Conservation (phyloP, 30 jellyfish, hydroid and myxozoan species). For the Clytia hemisphaerica region DNA sequence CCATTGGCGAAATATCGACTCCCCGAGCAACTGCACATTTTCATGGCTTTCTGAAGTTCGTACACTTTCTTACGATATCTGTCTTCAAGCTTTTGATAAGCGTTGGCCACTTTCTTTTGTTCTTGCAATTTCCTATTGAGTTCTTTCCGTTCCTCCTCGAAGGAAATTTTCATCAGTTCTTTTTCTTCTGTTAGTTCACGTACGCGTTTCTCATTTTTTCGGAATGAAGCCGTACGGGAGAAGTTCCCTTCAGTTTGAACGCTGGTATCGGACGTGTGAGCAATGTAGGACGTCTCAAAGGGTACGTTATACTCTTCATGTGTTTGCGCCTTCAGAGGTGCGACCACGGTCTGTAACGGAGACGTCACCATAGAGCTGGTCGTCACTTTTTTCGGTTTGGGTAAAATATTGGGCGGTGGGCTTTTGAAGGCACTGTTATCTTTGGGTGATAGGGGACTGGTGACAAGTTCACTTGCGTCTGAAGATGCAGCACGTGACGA, state of each 20-base stretch:
- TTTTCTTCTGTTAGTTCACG: constrained; percentile 26
- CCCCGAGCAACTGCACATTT: constrained; percentile 59
- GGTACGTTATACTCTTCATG: no score
- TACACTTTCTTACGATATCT: constrained; percentile 76
- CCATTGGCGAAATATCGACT: no score
- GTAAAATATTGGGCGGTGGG: no score
- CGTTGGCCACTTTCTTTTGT: constrained; percentile 93
- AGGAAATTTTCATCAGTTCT: neutral
- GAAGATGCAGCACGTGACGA: neutral
- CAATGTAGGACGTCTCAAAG: no score
- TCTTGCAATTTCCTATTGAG: constrained; percentile 57
- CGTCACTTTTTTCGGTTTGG: no score
- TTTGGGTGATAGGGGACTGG: constrained; percentile 6
- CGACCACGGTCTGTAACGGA: no score
- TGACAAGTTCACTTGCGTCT: neutral
- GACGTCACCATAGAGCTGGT: no score
- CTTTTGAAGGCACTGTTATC: no score
- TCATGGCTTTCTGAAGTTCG: constrained; percentile 47
- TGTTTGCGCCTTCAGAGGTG: no score
- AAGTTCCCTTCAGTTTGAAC: no score
- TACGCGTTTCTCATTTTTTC: neutral
- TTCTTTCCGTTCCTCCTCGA: constrained; percentile 35
- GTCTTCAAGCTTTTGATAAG: constrained; percentile 88
- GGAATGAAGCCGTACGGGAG: constrained; percentile 1
- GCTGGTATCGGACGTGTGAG: no score